Evolutionary conservation across 1,140 invertebrate species (phyloP), one percentile per base, ranked within the genome.

Genomic region (Paralvinella palmiformis): DNA sequence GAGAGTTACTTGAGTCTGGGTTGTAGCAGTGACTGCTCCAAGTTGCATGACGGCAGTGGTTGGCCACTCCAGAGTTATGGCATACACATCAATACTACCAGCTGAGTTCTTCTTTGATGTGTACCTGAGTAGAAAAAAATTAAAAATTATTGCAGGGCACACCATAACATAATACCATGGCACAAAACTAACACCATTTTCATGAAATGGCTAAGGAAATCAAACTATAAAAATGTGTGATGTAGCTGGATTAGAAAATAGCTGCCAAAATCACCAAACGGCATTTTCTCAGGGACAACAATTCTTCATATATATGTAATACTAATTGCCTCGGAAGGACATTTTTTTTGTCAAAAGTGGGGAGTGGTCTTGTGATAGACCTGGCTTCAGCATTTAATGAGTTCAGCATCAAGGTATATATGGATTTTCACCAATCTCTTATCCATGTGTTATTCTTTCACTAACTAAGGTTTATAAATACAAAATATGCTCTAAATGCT

Each of bases 41-140:
- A 57, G 33, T 32, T 33, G 4, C 33, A 57, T 27, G 33, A 10
- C 27, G 6, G 20, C 55, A 31, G 55, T n/a, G 27, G 29, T 36
- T 4, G 55, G 55, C 55, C 55, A 57, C 27, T 57, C 29, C 1
- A 57, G 55, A 33, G 35, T 32, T 6, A 57, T 57, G 33, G 55
- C 55, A 32, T 57, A 57, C 7, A 57, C 55, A 15, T 27, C 10
- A 13, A 4, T 57, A 27, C 3, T 32, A 33, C 15, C 17, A 1
- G 10, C 10, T 10, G 37, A 41, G 10, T 41, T 41, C 37, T 41
- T 41, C 10, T n/a, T 41, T 13, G n/a, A 41, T 41, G 37, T 10
- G 10, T 41, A 13, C 37, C 10, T 41, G 10, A n/a, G 10, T 41
- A n/a, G 31, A 27, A 20, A 22, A 52, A 22, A 1, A 5, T 2